Evolutionary conservation across 1,140 invertebrate species (phyloP).

Genomic region (Cydia amplana): DNA sequence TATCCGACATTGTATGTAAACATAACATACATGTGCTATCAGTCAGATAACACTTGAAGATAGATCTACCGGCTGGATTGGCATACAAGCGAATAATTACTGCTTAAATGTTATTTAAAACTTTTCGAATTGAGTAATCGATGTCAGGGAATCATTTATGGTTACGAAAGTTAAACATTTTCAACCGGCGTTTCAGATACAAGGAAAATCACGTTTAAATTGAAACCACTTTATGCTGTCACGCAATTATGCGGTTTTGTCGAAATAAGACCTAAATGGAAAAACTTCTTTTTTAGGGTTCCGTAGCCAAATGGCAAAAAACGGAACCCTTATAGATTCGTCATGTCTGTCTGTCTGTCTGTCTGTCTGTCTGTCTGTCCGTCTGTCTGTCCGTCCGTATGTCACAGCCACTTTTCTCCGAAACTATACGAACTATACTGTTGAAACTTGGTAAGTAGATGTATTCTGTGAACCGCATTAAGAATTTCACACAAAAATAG

Average conservation of each 20-base stretch:
- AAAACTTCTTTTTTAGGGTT: slow-evolving; percentile 5
- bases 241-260: background rate
- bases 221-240: background rate
- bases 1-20: slow-evolving; percentile 21
- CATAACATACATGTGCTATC: slow-evolving; percentile 13
- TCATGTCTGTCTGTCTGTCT: no score
- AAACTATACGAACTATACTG: no score
- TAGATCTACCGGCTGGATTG: background rate
- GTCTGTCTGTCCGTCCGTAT: no score
- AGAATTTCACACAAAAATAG: no score
- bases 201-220: background rate
- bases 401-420: no score
- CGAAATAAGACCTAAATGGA: background rate
- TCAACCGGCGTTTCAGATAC: background rate
- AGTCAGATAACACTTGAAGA: slow-evolving; percentile 6
- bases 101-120: background rate
- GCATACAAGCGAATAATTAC: background rate
- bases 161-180: background rate
- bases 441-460: no score
- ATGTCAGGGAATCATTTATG: background rate
- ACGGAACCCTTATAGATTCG: no score
- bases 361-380: no score
- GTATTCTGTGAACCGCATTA: no score
- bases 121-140: background rate
- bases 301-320: no score